Evolutionary conservation across 2,113 vertebrate species (phyloP), one percentile per base, ranked within the genome.

Genomic region (Alosa alosa): DNA sequence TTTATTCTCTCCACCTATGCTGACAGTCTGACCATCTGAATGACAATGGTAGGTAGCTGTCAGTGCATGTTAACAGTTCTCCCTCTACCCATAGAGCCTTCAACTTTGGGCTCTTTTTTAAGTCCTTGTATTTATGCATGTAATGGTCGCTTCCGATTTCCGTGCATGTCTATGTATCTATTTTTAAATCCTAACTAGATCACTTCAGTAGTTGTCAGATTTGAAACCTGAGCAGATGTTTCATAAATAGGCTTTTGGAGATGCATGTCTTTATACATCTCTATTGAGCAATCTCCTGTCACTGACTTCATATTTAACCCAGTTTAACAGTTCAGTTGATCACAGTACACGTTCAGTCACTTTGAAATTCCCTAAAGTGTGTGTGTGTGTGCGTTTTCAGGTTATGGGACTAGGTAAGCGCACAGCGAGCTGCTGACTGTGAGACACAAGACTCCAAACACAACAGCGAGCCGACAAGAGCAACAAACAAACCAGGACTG

Each of bases 21-120:
- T 78, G 25, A 78, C 72, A 78, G 72, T 78, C 72, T 78, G 72
- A 78, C 72, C 72, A 78, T 39, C 72, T 78, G 72, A 78, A 78
- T 78, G 72, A 78, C 72, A 78, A 78, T 78, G 72, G 72, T 78
- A 78, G 72, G 72, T 78, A 13, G 31, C 10, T 78, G 72, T 78
- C 36, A 36, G 3, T 78, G 72, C 31, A 39, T 17, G 72, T 0
- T 36, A 78, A 78, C 72, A 11, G 1, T 15, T 39, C 13, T 4
- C 20, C 10, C 64, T 72, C 31, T 31, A 22, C n/a, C n/a, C 8
- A 31, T 13, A 60, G 55, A 22, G 55, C 6, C 50, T 52, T 57
- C 18, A 57, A 18, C 18, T 57, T 20, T 3, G 1, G 52, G 52
- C 17, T 17, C 2, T 60, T 55, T 55, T 55, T 55, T 17, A 17